Conservation (phyloP, 1,140 invertebrate genomes). For the Apis laboriosa region DNA sequence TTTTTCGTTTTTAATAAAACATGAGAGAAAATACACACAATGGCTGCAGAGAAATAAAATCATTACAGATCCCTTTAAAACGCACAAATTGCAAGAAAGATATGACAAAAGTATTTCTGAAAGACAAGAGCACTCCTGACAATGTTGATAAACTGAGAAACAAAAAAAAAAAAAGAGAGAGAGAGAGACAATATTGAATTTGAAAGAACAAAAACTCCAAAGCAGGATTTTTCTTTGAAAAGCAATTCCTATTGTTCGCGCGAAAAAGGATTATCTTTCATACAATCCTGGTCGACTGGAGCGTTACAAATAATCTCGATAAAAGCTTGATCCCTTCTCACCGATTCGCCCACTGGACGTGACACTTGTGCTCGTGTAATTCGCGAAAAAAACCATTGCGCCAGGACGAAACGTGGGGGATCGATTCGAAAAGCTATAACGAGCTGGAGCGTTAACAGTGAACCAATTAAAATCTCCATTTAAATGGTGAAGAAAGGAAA, state of each 20-base stretch:
- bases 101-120: too few species aligned
- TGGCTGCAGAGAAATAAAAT: too few species aligned
- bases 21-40: too few species aligned
- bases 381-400: background rate
- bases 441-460: background rate
- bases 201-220: too few species aligned
- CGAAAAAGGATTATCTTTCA: background rate
- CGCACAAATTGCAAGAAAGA: too few species aligned
- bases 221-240: background rate
- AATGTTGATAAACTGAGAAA: background rate
- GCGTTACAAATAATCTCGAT: conserved; percentile 13
- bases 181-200: background rate
- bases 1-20: too few species aligned
- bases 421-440: conserved; percentile 5
- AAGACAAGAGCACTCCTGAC: too few species aligned
- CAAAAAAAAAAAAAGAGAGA: background rate
- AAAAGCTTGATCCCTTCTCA: conserved; percentile 5
- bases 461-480: conserved; percentile 36
- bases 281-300: background rate
- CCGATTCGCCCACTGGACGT: background rate
- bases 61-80: too few species aligned
- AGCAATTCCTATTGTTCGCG: background rate
- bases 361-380: conserved; percentile 7
- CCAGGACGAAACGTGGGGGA: background rate
- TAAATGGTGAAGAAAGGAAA: background rate